phyloP scores from a whole-genome alignment of 2,113 vertebrate species.

The Ameiurus melas region DNA sequence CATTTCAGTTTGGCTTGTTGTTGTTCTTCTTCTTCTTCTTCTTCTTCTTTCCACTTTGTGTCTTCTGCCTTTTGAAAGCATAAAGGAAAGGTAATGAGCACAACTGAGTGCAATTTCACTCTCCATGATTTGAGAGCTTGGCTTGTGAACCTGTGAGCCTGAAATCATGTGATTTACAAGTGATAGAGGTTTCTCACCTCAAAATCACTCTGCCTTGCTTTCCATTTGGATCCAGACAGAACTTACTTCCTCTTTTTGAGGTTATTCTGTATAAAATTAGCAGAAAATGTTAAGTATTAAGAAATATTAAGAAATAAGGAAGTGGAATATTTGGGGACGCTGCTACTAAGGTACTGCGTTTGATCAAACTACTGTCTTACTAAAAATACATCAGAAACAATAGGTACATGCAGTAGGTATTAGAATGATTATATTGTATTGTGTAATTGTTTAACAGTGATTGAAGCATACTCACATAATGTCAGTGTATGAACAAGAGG shows the following conservation, averaged over 20 bases:
- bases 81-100: not conserved
- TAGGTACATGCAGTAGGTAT: not conserved
- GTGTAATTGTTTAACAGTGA: not conserved
- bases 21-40: not conserved
- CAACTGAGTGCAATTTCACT: not conserved
- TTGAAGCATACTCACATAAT: conserved; percentile 39
- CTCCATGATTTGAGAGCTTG: not conserved
- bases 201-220: conserved; percentile 30
- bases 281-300: not conserved
- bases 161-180: conserved; percentile 12
- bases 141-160: not conserved
- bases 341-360: not conserved
- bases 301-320: too few relatives aligned
- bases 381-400: not conserved
- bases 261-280: conserved; percentile 24
- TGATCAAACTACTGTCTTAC: not conserved
- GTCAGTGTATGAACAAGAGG: conserved; percentile 40
- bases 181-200: conserved; percentile 11
- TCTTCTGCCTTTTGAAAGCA: not conserved
- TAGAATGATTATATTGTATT: not conserved
- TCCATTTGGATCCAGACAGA: conserved; percentile 42
- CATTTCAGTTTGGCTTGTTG: not conserved
- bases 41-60: conserved; percentile 7
- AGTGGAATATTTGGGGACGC: not conserved
- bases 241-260: not conserved